Percentiles rank a stretch among this genome's conserved stretches.
These are phyloP conservation scores for Schrankia costaestrigalis DNA, from an alignment of 2,888 invertebrate species.

Conservation along the genomic window DNA sequence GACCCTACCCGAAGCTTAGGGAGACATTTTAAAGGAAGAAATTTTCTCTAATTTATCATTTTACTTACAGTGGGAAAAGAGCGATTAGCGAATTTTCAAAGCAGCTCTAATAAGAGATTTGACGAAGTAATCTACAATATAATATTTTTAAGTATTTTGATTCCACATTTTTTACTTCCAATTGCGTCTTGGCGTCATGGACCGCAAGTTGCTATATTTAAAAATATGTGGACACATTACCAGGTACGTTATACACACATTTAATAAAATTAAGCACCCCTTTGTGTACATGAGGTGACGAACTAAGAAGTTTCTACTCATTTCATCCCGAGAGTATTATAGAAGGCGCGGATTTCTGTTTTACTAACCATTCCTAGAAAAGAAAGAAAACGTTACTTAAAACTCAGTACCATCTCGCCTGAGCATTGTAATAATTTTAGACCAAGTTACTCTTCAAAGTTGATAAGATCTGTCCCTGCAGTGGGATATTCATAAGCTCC, in stretches of 20 bases:
- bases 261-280: background rate
- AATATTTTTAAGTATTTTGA: conserved; percentile 85
- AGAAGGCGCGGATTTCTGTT: too few relatives aligned
- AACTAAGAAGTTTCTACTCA: too few relatives aligned
- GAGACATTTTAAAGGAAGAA: conserved; percentile 16
- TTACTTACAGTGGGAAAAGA: conserved; percentile 72
- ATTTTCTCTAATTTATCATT: conserved; percentile 16
- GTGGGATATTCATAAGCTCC: too few relatives aligned
- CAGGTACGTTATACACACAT: conserved; percentile 66
- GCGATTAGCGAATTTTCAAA: conserved; percentile 77
- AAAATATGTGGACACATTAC: conserved; percentile 90
- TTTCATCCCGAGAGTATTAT: too few relatives aligned
- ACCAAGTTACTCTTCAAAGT: too few relatives aligned
- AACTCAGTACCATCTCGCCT: too few relatives aligned
- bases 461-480: too few relatives aligned
- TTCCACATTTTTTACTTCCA: conserved; percentile 86
- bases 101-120: conserved; percentile 83
- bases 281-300: too few relatives aligned
- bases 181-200: conserved; percentile 87
- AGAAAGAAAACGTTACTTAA: too few relatives aligned
- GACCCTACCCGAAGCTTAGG: too few relatives aligned
- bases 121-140: conserved; percentile 88
- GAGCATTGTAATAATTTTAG: too few relatives aligned
- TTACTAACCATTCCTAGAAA: too few relatives aligned
- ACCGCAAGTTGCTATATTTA: conserved; percentile 85